These are phyloP conservation scores for Polyommatus iphigenia DNA, from an alignment of 2,888 invertebrate species.

Conservation along the genomic window DNA sequence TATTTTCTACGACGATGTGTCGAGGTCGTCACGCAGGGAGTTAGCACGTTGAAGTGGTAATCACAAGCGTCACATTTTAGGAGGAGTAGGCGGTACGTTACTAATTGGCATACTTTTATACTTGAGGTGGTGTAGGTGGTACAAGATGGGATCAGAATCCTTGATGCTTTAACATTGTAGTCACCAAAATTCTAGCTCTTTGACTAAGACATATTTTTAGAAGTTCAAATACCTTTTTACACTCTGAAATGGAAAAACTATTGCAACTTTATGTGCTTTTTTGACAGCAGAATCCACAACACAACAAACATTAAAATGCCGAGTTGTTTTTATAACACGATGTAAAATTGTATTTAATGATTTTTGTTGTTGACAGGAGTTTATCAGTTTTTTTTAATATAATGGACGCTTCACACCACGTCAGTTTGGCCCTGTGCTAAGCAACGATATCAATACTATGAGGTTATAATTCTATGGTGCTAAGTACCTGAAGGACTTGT, in stretches of 20 bases:
- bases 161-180: background rate
- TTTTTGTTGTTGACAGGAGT: background rate
- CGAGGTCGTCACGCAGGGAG: slow-evolving; percentile 16
- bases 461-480: no score
- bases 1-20: background rate
- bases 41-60: slow-evolving; percentile 6
- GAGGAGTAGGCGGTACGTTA: background rate
- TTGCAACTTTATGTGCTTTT: no score
- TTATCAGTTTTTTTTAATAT: no score
- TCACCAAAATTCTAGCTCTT: background rate
- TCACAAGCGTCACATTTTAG: background rate
- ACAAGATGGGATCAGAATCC: background rate
- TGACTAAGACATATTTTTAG: background rate
- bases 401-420: no score
- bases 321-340: no score
- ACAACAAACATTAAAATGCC: no score
- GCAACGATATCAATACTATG: no score
- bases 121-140: background rate
- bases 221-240: background rate
- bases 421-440: no score
- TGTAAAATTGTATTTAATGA: no score
- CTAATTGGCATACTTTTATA: slow-evolving; percentile 13
- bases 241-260: no score
- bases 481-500: no score
- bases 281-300: no score